Base-by-base conservation (phyloP, 2,113 vertebrate species). In the Anolis carolinensis region DNA sequence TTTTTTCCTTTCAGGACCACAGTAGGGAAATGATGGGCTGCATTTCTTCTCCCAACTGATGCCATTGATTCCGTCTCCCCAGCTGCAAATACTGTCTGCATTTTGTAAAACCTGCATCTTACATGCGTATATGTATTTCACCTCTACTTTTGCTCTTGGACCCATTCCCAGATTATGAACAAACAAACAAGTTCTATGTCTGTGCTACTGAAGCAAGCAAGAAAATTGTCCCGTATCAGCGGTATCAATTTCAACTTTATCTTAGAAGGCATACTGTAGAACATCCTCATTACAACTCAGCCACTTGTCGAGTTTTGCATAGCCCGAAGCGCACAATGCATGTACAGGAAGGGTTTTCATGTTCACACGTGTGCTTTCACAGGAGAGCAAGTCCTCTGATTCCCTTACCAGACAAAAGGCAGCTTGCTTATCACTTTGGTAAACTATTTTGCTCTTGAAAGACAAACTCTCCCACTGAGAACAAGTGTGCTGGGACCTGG, bases 231-330 rank as follows among this genome's bases (percentile, higher is more conserved):
- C 30, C 23, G 16, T 48, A 4, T 10, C 52, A 32, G 34, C 70
- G 2, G 23, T 62, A 80, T 59, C 36, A 79, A 14, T 11, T 65
- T 65, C 39, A 20, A 21, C 16, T 32, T 65, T 79, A 65, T 87
- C 72, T 71, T 87, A 65, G 82, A 84, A 83, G 25, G 65, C 87
- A 82, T 90, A 91, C 89, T 85, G 88, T 74, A 75, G 92, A 87
- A 88, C 90, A 91, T 34, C 79, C 80, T 74, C 86, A 85, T 77
- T 88, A 23, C 89, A 91, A 83, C 44, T 90, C 80, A 86, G 89
- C 77, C 86, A 90, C 85, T 85, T 88, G 83, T 84, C 75, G 88
- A 88, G 59, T 65, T 74, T 82, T 81, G 30, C 81, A 86, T 82
- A 72, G 74, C 78, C 83, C 81, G 52, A 32, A 0, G 20, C 63